Conservation (phyloP, 2,113 vertebrate species). For the Onychostruthus taczanowskii region DNA sequence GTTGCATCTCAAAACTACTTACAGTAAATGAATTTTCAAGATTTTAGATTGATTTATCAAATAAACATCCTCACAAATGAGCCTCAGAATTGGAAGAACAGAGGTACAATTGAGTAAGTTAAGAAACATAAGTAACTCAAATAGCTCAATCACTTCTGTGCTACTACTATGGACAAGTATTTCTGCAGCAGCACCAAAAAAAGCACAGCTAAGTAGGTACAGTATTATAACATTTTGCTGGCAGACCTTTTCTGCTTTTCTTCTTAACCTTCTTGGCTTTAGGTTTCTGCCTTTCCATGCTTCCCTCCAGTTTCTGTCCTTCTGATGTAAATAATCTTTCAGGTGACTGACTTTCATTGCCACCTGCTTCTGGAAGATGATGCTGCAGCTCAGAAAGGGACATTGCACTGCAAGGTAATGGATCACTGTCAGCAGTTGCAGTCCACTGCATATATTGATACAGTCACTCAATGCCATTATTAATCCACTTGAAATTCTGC, state of each 20-base stretch:
- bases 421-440: background rate
- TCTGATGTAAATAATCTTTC: background rate
- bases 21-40: background rate
- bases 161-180: background rate
- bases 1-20: background rate
- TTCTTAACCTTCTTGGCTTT: slow-evolving; percentile 83
- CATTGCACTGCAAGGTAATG: slow-evolving; percentile 60
- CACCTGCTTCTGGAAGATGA: slow-evolving; percentile 13
- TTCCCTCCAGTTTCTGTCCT: slow-evolving; percentile 51
- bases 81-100: background rate
- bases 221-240: background rate
- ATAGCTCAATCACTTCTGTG: background rate
- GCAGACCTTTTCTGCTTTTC: slow-evolving; percentile 81
- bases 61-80: background rate
- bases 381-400: slow-evolving; percentile 56
- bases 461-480: background rate
- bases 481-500: background rate
- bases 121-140: background rate
- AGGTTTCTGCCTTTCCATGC: slow-evolving; percentile 53
- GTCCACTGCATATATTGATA: background rate
- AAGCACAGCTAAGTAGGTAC: background rate
- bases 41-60: background rate
- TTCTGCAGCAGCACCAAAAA: background rate
- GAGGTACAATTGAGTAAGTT: background rate
- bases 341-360: slow-evolving; percentile 15